A percentile compares a stretch with the other conserved stretches of the same genome.
phyloP scores from a whole-genome alignment of 2,113 vertebrate species.

The Alethe castanea region DNA sequence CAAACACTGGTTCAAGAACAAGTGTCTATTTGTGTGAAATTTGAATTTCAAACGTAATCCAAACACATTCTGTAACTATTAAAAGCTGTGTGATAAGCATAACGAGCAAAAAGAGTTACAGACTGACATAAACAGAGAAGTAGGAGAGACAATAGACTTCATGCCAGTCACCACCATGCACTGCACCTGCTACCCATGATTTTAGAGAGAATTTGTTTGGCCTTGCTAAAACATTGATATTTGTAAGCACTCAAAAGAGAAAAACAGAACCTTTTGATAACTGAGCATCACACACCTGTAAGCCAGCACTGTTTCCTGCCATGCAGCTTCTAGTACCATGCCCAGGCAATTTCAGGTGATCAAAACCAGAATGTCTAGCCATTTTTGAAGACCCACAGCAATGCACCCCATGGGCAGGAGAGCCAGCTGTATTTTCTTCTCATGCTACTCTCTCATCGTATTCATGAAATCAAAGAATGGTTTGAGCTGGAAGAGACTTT shows the following conservation, averaged over 20 bases:
- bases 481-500: neutral
- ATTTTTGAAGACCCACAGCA: neutral
- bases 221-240: neutral
- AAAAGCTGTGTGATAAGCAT: conserved; percentile 63
- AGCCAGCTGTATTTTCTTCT: neutral
- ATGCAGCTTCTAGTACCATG: neutral
- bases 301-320: neutral
- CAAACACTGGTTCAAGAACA: conserved; percentile 36
- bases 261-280: neutral
- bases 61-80: conserved; percentile 63
- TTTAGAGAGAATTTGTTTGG: conserved; percentile 39
- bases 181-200: conserved; percentile 52
- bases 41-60: conserved; percentile 60
- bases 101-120: conserved; percentile 60
- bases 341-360: neutral
- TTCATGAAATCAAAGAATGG: neutral
- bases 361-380: neutral
- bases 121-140: conserved; percentile 56
- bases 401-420: rapidly evolving
- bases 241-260: neutral
- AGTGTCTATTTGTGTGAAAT: conserved; percentile 48
- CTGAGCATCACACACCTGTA: neutral
- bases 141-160: conserved; percentile 61
- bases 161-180: conserved; percentile 50
- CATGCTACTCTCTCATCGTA: neutral